phyloP scores from a whole-genome alignment of 2,888 invertebrate genomes.

The Cerastoderma edule region DNA sequence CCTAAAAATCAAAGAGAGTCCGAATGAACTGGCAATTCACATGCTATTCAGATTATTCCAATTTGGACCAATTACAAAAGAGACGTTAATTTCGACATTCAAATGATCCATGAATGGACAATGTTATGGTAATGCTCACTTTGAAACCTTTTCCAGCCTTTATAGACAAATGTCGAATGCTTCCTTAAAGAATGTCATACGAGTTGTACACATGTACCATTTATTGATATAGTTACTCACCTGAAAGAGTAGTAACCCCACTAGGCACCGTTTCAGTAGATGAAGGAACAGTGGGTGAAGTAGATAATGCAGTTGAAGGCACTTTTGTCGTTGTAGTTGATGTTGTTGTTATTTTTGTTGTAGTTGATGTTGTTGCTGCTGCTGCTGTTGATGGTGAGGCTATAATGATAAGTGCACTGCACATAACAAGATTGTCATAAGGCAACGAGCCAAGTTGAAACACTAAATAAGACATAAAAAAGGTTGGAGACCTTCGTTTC shows the following conservation, averaged over 20 bases:
- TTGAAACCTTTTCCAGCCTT: neutral
- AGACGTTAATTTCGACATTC: neutral
- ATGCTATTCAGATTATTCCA: neutral
- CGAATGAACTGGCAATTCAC: neutral
- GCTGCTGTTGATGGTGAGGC: neutral
- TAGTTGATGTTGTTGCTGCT: neutral
- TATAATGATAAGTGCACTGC: too few relatives aligned
- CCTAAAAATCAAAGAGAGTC: neutral
- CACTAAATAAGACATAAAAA: too few relatives aligned
- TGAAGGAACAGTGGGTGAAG: neutral
- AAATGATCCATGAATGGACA: neutral
- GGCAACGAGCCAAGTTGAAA: too few relatives aligned
- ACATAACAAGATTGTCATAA: too few relatives aligned
- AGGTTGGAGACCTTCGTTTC: too few relatives aligned
- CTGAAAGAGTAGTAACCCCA: neutral
- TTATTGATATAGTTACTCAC: neutral
- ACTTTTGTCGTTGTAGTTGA: neutral
- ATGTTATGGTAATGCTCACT: too few relatives aligned
- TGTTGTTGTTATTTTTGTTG: conserved; percentile 9
- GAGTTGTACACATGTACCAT: neutral
- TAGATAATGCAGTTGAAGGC: neutral
- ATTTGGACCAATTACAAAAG: neutral
- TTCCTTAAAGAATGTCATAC: too few relatives aligned
- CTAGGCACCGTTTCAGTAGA: neutral
- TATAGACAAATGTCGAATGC: neutral